A percentile compares a stretch with the other conserved stretches of the same genome.
phyloP scores from a whole-genome alignment of 1,140 invertebrate species.

The Brachionus koreanus region DNA sequence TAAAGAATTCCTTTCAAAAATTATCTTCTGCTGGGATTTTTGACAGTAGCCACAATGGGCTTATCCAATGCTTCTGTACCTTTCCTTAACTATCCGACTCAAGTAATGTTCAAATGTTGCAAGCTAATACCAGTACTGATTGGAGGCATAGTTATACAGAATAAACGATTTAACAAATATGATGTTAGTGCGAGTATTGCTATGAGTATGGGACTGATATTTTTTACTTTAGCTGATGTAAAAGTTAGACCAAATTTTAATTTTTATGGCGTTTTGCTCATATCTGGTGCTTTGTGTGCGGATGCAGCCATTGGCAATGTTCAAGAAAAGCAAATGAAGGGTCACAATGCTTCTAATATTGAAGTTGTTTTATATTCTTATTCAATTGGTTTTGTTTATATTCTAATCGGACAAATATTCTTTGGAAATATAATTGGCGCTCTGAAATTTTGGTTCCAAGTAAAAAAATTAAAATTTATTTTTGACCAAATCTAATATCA shows the following conservation, averaged over 20 bases:
- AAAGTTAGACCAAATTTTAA: conserved; percentile 82
- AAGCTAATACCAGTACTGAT: conserved; percentile 90
- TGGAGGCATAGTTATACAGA: conserved; percentile 82
- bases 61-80: conserved; percentile 89
- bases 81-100: conserved; percentile 83
- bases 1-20: conserved; percentile 5
- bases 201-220: conserved; percentile 84
- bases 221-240: conserved; percentile 87
- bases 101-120: conserved; percentile 69
- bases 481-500: background rate
- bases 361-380: conserved; percentile 42
- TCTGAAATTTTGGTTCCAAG: conserved; percentile 14
- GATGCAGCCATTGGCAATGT: conserved; percentile 44
- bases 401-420: conserved; percentile 30
- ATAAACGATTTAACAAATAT: conserved; percentile 74
- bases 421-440: conserved; percentile 16
- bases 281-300: conserved; percentile 25
- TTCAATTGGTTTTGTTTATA: background rate
- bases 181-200: conserved; percentile 77
- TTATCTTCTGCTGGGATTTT: background rate
- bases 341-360: background rate
- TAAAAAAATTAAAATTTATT: background rate
- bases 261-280: conserved; percentile 54
- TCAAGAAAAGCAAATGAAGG: conserved; percentile 43
- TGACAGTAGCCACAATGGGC: conserved; percentile 71